These are phyloP conservation scores for Paramisgurnus dabryanus DNA, from an alignment of 2,113 vertebrate genomes.

Conservation along the genomic window DNA sequence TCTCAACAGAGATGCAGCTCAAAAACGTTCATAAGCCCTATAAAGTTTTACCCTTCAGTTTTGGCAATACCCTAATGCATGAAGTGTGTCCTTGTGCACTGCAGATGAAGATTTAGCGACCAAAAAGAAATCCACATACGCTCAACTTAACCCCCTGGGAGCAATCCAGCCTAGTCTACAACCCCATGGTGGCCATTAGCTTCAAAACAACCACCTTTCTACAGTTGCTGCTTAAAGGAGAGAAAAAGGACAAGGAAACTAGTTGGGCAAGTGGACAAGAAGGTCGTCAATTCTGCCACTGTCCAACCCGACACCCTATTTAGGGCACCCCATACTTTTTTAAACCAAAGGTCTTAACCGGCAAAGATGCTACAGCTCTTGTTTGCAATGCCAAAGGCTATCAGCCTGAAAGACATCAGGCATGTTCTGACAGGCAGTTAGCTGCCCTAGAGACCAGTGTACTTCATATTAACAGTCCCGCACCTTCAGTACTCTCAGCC, in stretches of 20 bases:
- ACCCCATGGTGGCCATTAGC: background rate
- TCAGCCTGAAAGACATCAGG: slow-evolving; percentile 27
- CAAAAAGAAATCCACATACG: background rate
- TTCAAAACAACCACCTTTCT: background rate
- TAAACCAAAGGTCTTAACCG: slow-evolving; percentile 13
- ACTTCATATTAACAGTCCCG: slow-evolving; percentile 25
- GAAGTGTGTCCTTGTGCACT: background rate
- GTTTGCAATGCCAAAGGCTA: slow-evolving; percentile 36
- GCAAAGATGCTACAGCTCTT: slow-evolving; percentile 32
- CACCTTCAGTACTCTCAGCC: slow-evolving; percentile 23
- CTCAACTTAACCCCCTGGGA: background rate
- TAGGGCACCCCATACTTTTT: background rate
- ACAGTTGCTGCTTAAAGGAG: background rate
- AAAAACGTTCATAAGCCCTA: background rate
- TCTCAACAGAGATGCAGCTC: background rate
- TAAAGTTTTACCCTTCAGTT: background rate
- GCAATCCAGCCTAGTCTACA: background rate
- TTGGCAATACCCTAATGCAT: background rate
- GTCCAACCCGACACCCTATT: background rate
- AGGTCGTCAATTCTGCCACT: background rate
- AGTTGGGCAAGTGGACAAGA: background rate
- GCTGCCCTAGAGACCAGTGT: slow-evolving; percentile 25
- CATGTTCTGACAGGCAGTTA: slow-evolving; percentile 50
- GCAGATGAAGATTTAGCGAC: background rate
- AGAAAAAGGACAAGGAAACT: background rate